A percentile compares a stretch with the other conserved stretches of the same genome.
Conservation (phyloP, 2,113 vertebrate species). For the Rana temporaria region DNA sequence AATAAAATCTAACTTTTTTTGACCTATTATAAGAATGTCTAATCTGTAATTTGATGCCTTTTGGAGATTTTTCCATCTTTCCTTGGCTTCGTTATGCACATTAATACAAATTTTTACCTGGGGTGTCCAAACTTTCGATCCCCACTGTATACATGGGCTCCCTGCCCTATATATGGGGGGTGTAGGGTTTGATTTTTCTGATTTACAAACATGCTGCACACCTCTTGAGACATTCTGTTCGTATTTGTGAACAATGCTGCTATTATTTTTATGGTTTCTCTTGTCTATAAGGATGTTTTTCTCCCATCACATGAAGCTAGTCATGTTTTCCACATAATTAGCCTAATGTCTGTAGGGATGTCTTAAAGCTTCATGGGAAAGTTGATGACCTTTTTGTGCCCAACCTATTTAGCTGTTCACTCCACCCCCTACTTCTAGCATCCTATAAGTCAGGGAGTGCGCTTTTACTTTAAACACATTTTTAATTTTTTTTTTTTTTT, state of each 20-base stretch:
- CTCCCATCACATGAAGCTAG: constrained; percentile 7
- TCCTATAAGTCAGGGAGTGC: background rate
- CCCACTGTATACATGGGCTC: no score
- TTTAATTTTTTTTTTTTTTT: background rate
- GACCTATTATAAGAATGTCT: no score
- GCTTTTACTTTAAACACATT: background rate
- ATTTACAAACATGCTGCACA: background rate
- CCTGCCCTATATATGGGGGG: no score
- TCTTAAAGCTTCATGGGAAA: background rate
- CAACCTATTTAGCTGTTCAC: background rate
- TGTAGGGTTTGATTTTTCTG: background rate
- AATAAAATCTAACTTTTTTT: no score
- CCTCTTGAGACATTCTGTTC: background rate
- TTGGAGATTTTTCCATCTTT: no score
- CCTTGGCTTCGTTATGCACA: no score
- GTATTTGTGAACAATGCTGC: background rate
- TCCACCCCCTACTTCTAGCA: background rate
- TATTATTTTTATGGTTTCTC: background rate
- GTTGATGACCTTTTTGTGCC: constrained; percentile 1
- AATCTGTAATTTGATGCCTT: no score
- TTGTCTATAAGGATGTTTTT: background rate
- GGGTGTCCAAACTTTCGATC: no score
- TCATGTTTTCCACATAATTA: background rate
- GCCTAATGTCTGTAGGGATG: background rate
- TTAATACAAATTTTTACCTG: no score